Base-by-base conservation (phyloP, 2,113 vertebrate genomes). In the Burhinus oedicnemus region DNA sequence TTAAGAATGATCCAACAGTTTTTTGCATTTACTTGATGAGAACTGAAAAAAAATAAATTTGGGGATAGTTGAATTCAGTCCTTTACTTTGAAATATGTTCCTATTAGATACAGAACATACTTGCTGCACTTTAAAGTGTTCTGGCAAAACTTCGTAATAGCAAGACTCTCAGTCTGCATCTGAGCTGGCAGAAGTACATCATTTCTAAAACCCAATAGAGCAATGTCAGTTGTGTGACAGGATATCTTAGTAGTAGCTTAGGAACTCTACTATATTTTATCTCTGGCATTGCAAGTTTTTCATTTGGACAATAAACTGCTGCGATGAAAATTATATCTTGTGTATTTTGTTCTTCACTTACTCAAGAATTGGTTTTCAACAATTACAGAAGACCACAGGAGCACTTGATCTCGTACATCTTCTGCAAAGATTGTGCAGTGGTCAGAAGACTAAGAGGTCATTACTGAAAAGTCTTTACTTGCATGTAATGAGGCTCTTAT, bases 81-180 rank as follows among this genome's bases (percentile, higher is more conserved):
- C 11, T 47, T 86, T 75, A 75, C 49, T 87, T 95, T 87, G 87
- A 95, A 91, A 86, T 82, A 51, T 45, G 19, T 34, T 74, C 49
- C 40, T 64, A 29, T 82, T 91, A 68, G 81, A 87, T 49, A 60
- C 5, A 42, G 57, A 78, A 64, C 27, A 55, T 68, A 78, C n/a
- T 91, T 79, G 16, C 12, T 69, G 23, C 40, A 85, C 34, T 91
- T 87, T 10, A 45, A 78, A 87, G 20, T 40, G 21, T 68, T 90
- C 83, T 87, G 57, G 36, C 62, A 87, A 93, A 89, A 85, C 34
- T 93, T 72, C 1, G 0, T 57, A 79, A 79, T 44, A 89, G 49
- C 47, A 87, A 87, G 78, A 54, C 13, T 85, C 69, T 85, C 70
- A 90, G 75, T 42, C 75, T 90, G 61, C 36, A 66, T 76, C 45